These are phyloP conservation scores for Apocrypta bakeri DNA, from an alignment of 1,140 invertebrate species.

Conservation along the genomic window DNA sequence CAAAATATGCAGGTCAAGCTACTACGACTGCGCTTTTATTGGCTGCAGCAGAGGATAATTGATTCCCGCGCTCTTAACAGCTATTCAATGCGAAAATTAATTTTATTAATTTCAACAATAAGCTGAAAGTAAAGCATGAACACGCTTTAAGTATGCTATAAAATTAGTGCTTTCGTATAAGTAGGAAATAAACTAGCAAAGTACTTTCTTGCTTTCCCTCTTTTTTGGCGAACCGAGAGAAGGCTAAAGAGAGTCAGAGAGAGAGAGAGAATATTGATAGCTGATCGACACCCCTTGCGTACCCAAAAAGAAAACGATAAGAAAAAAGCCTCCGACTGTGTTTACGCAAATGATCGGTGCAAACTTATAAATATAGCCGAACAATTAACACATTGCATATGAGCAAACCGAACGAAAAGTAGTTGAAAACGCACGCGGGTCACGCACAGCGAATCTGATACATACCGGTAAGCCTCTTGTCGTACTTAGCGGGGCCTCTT, in stretches of 20 bases:
- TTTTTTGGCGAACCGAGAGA: too few relatives aligned
- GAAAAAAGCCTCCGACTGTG: constrained; percentile 35
- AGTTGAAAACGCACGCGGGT: constrained; percentile 15
- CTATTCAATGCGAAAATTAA: too few relatives aligned
- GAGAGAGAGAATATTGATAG: too few relatives aligned
- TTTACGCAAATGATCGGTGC: constrained; percentile 61
- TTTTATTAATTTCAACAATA: too few relatives aligned
- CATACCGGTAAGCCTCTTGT: constrained; percentile 47
- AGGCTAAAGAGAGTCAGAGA: too few relatives aligned
- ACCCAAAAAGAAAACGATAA: not conserved
- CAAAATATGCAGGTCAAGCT: constrained; percentile 32
- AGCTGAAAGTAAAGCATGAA: too few relatives aligned
- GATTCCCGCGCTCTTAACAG: not conserved
- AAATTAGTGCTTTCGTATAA: too few relatives aligned
- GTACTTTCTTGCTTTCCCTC: too few relatives aligned
- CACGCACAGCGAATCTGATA: not conserved
- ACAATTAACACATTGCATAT: constrained; percentile 60
- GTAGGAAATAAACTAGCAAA: too few relatives aligned
- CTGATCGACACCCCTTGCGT: not conserved
- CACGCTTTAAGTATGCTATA: too few relatives aligned
- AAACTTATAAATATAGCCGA: constrained; percentile 62
- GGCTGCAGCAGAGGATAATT: not conserved
- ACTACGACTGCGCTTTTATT: constrained; percentile 2
- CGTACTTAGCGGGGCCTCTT: constrained; percentile 55
- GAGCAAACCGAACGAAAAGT: constrained; percentile 38